These are phyloP conservation scores for Pempheris klunzingeri DNA, from an alignment of 2,797 vertebrate species.

Conservation along the genomic window DNA sequence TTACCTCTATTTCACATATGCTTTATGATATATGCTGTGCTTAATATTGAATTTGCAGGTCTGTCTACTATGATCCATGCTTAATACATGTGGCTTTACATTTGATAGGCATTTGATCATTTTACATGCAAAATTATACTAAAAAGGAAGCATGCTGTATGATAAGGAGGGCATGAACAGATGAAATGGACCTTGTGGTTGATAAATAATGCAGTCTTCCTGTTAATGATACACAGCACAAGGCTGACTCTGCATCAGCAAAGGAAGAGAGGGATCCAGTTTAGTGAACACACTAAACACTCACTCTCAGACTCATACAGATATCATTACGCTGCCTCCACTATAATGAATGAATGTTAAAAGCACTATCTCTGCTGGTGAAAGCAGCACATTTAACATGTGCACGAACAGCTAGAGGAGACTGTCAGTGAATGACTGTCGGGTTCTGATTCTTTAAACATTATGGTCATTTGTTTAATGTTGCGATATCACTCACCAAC, in stretches of 20 bases:
- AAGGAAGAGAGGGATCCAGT: slow-evolving; percentile 45
- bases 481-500: neutral
- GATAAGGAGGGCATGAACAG: slow-evolving; percentile 51
- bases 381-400: slow-evolving; percentile 8
- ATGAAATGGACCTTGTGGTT: slow-evolving; percentile 73
- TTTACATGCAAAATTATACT: slow-evolving; percentile 19
- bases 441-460: neutral
- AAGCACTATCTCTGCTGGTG: neutral
- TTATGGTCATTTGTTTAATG: neutral
- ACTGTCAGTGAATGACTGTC: neutral
- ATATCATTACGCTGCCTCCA: neutral
- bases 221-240: slow-evolving; percentile 75
- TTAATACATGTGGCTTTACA: neutral
- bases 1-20: neutral
- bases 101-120: neutral
- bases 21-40: neutral
- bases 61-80: neutral
- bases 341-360: neutral
- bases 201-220: slow-evolving; percentile 87
- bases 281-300: slow-evolving; percentile 12
- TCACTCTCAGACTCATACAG: slow-evolving; percentile 14
- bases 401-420: neutral
- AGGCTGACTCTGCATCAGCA: slow-evolving; percentile 67
- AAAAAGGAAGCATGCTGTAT: slow-evolving; percentile 26
- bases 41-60: slow-evolving; percentile 13